Evolutionary conservation across 2,113 vertebrate genomes (phyloP), one percentile per base, ranked within the genome.

Genomic region (Lamprotornis superbus): DNA sequence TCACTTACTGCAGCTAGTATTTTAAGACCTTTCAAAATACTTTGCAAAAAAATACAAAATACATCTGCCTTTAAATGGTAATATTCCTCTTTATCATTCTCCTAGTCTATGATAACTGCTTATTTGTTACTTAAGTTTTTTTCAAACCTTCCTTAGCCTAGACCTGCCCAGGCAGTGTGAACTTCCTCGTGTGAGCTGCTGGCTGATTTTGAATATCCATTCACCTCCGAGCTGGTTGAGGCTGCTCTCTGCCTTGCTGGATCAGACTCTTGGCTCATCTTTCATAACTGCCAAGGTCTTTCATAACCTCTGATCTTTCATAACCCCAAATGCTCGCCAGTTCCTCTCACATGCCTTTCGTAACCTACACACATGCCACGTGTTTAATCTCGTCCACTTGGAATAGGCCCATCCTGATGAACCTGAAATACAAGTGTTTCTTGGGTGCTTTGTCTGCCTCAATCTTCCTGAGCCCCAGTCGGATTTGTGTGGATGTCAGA

Each of bases 241-340:
- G 88, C 73, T 90, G 81, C 76, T 92, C 84, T 84, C 35, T 73
- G 91, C 74, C 60, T 89, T 59, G 63, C 83, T 87, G 78, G 70
- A 67, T 91, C 87, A 71, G 55, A 35, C 55, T 94, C 78, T 69
- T 0, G 2, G 80, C 46, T 92, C 46, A 3, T 78, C 83, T 95
- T 96, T 96, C 83, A 18, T 87, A 93, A 94, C 83, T 68, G 83
- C 83, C 73, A 61, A 87, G 86, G 53, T 84, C 93, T 96, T 96
- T 97, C 52, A 16, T 97, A 97, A 97, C 90, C 89, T 80, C 87
- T 92, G 77, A 88, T 93, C 92, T 97, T 96, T 96, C 86, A 73
- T 97, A 96, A 96, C 79, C 57, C 63, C 79, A 61, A 57, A 64
- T 0, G 1, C 46, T 18, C 75, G 85, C 83, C 85, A 73, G 84